Conservation (phyloP, 2,797 vertebrate species). For the Syndactyla subalaris region DNA sequence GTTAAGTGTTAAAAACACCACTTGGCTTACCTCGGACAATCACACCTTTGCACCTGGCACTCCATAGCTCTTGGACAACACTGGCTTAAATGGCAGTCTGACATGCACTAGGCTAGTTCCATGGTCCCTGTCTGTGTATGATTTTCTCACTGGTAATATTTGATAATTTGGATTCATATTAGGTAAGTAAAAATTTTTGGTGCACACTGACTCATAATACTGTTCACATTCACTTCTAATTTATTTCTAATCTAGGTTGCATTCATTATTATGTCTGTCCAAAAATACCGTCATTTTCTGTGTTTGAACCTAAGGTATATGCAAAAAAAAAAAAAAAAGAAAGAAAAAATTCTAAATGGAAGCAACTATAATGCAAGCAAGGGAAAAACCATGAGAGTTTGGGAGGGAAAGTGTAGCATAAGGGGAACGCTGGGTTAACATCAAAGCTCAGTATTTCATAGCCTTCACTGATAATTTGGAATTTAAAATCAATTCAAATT, state of each 20-base stretch:
- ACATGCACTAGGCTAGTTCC: not conserved
- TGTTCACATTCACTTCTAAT: not conserved
- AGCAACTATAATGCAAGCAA: not conserved
- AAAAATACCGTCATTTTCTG: not conserved
- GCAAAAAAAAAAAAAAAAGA: not conserved
- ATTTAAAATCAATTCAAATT: slow-evolving; percentile 49
- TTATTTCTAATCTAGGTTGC: not conserved
- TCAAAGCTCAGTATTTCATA: not conserved
- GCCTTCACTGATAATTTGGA: not conserved
- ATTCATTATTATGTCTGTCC: not conserved
- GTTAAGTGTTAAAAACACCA: not conserved
- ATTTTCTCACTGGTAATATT: not conserved
- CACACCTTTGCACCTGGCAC: not conserved
- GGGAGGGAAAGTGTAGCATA: not conserved
- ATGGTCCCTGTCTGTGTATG: not conserved
- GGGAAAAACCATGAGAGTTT: not conserved
- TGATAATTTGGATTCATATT: not conserved
- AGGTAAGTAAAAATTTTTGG: not conserved
- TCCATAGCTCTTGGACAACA: not conserved
- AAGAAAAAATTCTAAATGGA: rapidly evolving
- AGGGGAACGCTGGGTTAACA: not conserved
- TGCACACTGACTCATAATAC: not conserved
- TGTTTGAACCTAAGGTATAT: not conserved
- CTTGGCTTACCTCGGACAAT: not conserved
- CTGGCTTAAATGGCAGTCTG: not conserved